Evolutionary conservation across 2,888 invertebrate genomes (phyloP).

Genomic region (Lasioglossum pauxillum): DNA sequence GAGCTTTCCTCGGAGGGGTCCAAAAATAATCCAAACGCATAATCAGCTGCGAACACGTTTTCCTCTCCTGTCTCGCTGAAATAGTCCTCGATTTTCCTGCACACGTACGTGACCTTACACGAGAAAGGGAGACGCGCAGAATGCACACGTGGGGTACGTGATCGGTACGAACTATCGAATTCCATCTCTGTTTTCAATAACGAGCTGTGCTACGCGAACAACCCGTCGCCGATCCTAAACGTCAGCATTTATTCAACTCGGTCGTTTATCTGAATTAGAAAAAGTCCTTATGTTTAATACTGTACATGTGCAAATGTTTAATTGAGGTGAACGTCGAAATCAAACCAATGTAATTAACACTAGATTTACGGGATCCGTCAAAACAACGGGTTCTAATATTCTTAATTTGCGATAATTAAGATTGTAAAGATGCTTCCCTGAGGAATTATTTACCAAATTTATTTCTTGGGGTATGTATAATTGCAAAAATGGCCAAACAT

Average conservation of each 20-base stretch:
- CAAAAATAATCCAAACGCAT: slow-evolving; percentile 37
- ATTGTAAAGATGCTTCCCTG: too few species aligned
- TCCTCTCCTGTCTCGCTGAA: slow-evolving; percentile 15
- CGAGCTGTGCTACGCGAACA: not conserved
- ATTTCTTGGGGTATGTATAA: too few species aligned
- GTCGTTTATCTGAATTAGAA: not conserved
- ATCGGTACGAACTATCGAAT: slow-evolving; percentile 60
- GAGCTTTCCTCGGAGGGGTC: not conserved
- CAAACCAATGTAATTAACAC: too few species aligned
- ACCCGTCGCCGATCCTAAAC: not conserved
- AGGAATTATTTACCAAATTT: too few species aligned
- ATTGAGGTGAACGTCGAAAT: too few species aligned
- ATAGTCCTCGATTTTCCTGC: slow-evolving; percentile 46
- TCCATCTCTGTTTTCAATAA: slow-evolving; percentile 45
- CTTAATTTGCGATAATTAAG: too few species aligned
- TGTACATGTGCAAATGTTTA: not conserved
- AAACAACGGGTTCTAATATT: too few species aligned
- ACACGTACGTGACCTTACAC: slow-evolving; percentile 55
- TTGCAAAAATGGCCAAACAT: too few species aligned
- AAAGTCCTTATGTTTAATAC: not conserved
- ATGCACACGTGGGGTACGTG: slow-evolving; percentile 78
- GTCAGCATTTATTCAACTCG: not conserved
- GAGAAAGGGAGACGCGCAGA: slow-evolving; percentile 71
- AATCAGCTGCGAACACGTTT: slow-evolving; percentile 13
- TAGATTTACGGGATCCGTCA: too few species aligned